Base-by-base conservation (phyloP, 2,113 vertebrate genomes). In the Henicopernis longicauda region DNA sequence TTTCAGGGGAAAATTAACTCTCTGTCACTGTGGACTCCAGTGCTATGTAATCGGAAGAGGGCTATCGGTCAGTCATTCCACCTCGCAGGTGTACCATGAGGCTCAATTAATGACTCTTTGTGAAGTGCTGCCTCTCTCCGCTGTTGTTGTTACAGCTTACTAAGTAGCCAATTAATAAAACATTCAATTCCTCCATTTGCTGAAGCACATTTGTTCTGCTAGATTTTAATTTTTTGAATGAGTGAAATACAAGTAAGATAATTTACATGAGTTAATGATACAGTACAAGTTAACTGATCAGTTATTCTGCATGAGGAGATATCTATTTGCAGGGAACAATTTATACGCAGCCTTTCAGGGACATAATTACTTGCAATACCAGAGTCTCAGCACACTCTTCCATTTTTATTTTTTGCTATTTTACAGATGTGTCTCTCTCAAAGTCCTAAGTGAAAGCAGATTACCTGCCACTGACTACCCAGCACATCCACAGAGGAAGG, bases 251-350 rank as follows among this genome's bases (percentile, higher is more conserved):
- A 14, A 95, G 76, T 27, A n/a, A 72, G 78, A 57, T 29, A 55
- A 97, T 95, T 87, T 82, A n/a, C 20, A 15, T 34, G 81, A 95
- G 89, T 42, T 94, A 95, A 95, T 87, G 91, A 85, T 8, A 87
- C 44, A 54, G 77, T 23, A 63, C 70, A 82, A 66, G 83, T 69
- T 82, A 97, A 91, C 89, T 31, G 84, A 95, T 82, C 65, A 34
- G 81, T 82, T 93, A n/a, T 82, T 86, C 84, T 45, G 38, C 71
- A 71, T 19, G 61, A 90, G 50, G 59, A 89, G 72, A 31, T 47
- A 76, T 4, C 80, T 94, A 57, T 73, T 93, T 62, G 50, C 91
- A 77, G 89, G 44, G 49, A 96, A 57, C 61, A 66, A 69, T 84
- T 91, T 63, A 72, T 4, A 86, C 0, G 0, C 65, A 86, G 92